These are phyloP conservation scores for Trypoxylus dichotomus DNA, from an alignment of 1,140 invertebrate genomes.

Conservation along the genomic window DNA sequence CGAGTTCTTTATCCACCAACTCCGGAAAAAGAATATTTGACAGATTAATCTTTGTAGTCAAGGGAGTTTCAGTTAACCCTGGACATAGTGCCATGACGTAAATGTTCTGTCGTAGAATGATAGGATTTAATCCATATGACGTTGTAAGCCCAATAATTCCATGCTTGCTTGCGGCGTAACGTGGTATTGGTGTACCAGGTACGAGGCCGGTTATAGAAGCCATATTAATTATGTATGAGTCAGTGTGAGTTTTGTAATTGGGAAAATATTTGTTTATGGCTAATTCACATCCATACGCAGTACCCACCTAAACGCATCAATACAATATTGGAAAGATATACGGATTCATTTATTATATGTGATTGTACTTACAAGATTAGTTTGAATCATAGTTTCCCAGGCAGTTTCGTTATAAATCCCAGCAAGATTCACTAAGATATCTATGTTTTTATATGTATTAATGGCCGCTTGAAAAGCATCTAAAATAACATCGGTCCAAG, in stretches of 20 bases:
- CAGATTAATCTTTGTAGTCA: not conserved
- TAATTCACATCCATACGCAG: constrained; percentile 8
- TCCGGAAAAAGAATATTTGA: not conserved
- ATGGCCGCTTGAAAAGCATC: not conserved
- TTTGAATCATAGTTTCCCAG: not conserved
- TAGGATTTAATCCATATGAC: constrained; percentile 34
- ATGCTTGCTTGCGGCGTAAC: constrained; percentile 42
- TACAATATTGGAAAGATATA: not conserved
- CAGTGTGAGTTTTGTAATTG: constrained; percentile 38
- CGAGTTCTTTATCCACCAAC: not conserved
- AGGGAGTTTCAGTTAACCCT: constrained; percentile 45
- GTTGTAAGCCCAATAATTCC: constrained; percentile 38
- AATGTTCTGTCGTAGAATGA: constrained; percentile 36
- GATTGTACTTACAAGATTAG: not conserved
- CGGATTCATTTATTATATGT: not conserved
- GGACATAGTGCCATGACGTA: constrained; percentile 48
- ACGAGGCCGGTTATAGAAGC: constrained; percentile 37
- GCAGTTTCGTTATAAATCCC: not conserved
- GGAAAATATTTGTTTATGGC: constrained; percentile 44
- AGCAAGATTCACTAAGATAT: not conserved
- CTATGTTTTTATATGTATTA: not conserved
- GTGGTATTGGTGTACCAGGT: constrained; percentile 28
- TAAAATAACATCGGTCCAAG: not conserved
- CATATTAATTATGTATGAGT: constrained; percentile 42
- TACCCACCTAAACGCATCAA: no score